phyloP scores from a whole-genome alignment of 2,113 vertebrate species.

The Mormyrus lacerda region DNA sequence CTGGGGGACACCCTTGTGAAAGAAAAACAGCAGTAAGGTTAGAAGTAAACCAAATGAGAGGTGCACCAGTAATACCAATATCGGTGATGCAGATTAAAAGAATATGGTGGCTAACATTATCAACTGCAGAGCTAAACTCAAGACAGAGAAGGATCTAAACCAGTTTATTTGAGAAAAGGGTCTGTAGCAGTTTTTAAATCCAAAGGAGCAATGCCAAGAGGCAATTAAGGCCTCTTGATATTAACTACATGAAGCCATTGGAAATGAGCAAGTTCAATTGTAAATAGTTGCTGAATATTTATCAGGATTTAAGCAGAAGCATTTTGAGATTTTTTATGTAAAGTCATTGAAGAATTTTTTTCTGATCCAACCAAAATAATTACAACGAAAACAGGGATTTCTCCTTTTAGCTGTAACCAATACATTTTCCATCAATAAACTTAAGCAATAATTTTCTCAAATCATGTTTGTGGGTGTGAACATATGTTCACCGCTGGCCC shows the following conservation, averaged over 20 bases:
- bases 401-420: background rate
- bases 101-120: too few species aligned
- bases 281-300: background rate
- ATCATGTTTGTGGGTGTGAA: background rate
- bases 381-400: background rate
- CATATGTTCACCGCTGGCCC: too few species aligned
- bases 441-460: background rate
- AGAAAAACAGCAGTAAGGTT: background rate
- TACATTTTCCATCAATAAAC: background rate
- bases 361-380: background rate
- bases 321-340: background rate
- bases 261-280: too few species aligned
- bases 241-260: too few species aligned
- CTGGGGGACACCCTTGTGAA: too few species aligned
- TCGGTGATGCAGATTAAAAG: background rate
- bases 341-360: background rate
- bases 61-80: background rate
- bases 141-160: too few species aligned
- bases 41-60: background rate
- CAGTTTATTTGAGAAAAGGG: too few species aligned
- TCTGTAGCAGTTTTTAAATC: too few species aligned
- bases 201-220: too few species aligned
- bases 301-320: background rate
- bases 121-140: too few species aligned
- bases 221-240: too few species aligned